Percentiles rank a stretch among this genome's conserved stretches.
phyloP scores from a whole-genome alignment of 1,140 invertebrate genomes.

The Cherax destructor region DNA sequence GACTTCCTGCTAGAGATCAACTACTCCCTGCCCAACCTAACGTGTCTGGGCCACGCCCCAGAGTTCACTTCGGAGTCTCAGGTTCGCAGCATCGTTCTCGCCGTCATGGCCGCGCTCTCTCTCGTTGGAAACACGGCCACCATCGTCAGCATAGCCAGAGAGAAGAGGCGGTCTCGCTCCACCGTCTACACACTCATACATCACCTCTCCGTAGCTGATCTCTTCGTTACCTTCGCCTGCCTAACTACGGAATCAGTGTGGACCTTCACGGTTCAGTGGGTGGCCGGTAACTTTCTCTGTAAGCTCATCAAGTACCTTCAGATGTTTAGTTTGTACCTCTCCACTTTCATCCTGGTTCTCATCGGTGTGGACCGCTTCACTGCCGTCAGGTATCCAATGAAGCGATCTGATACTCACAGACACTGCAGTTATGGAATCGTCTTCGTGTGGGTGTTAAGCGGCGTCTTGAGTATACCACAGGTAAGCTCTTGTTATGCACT shows the following conservation, averaged over 20 bases:
- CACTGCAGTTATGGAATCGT: conserved; percentile 80
- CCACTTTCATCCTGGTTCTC: conserved; percentile 87
- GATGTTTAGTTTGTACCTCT: conserved; percentile 88
- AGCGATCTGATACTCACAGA: conserved; percentile 82
- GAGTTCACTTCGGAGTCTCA: conserved; percentile 75
- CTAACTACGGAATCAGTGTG: conserved; percentile 86
- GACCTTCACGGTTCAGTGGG: conserved; percentile 86
- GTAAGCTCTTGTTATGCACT: conserved; percentile 76
- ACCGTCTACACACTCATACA: conserved; percentile 87
- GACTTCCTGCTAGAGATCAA: conserved; percentile 16
- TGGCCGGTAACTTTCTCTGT: conserved; percentile 85
- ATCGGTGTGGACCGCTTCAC: conserved; percentile 87
- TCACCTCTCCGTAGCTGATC: conserved; percentile 83
- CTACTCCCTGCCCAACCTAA: conserved; percentile 28
- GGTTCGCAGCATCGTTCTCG: conserved; percentile 81
- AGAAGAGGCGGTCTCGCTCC: conserved; percentile 76
- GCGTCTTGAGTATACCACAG: conserved; percentile 87
- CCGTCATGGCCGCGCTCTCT: conserved; percentile 83
- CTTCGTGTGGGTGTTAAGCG: conserved; percentile 83
- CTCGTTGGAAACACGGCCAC: conserved; percentile 85
- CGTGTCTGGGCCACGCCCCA: conserved; percentile 61
- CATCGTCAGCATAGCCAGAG: conserved; percentile 83
- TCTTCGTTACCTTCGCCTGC: conserved; percentile 87
- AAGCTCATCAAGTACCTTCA: conserved; percentile 89
- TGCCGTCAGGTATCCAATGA: conserved; percentile 88